Evolutionary conservation across 2,888 invertebrate genomes (phyloP), one percentile per base, ranked within the genome.

Genomic region (Anorthoa munda): DNA sequence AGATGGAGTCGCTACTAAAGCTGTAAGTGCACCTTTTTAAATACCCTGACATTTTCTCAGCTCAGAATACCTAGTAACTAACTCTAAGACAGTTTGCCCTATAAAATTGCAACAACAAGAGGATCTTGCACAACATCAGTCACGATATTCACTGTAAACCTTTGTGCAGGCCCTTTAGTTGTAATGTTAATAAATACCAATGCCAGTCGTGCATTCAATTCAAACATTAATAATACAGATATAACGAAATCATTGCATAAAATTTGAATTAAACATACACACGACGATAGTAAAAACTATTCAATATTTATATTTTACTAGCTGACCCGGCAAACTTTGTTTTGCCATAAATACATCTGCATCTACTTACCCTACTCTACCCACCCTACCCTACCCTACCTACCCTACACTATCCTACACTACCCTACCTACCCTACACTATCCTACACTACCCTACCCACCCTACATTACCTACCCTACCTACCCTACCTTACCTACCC

Each of bases 1-100:
- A 98, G 92, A 98, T 98, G 97, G 97, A 97, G 88, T 97, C 97
- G 65, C 96, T 98, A 88, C 93, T 98, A 70, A 97, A 97, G 91
- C 96, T 97, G 98, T 98, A 95, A 98, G 98, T 97, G 93, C 4
- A 21, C 17, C 23, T 18, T 79, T 79, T 69, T 68, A 45, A 58
- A 56, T 55, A 21, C 12, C 13, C 46, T 50, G 21, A 63, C 26
- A 56, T 66, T 59, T 46, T 61, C 53, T 21, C n/a, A 46, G 12
- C 48, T 56, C 15, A 9, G 21, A 55, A 50, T 31, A 39, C 7
- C 7, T 21, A n/a, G n/a, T 55, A 39, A 51, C 59, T 59, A 50
- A 55, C 45, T 70, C 18, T 64, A 59, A 58, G 63, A 60, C 53
- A 45, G 56, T 65, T 61, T 78, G 66, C 61, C 79, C 61, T 74